phyloP scores from a whole-genome alignment of 2,113 vertebrate genomes.

The Castor canadensis region DNA sequence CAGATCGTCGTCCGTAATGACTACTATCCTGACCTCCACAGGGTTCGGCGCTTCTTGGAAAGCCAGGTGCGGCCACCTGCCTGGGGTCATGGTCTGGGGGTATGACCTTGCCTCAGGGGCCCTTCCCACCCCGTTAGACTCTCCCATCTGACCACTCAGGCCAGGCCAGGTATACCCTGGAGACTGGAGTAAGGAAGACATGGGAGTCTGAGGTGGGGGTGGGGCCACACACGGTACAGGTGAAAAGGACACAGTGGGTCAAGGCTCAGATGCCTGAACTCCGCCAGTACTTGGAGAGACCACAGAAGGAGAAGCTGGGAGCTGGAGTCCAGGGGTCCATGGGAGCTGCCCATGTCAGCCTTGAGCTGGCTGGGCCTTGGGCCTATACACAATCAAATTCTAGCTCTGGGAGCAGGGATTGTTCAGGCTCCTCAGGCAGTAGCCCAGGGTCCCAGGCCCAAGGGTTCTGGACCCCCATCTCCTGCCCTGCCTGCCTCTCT shows the following conservation, averaged over 20 bases:
- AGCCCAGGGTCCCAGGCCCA: not conserved
- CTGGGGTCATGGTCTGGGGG: not conserved
- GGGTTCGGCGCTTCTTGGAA: conserved; percentile 93
- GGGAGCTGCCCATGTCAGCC: too few relatives aligned
- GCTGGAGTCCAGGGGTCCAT: too few relatives aligned
- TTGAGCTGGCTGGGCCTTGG: not conserved
- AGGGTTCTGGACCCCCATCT: not conserved
- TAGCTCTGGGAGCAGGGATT: not conserved
- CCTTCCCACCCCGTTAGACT: not conserved
- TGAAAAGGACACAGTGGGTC: not conserved
- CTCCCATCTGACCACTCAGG: not conserved
- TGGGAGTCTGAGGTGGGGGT: not conserved
- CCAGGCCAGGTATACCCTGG: not conserved
- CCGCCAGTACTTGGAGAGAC: accelerated
- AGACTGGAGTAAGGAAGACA: not conserved
- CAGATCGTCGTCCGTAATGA: conserved; percentile 95
- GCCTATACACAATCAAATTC: not conserved
- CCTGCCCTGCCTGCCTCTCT: not conserved
- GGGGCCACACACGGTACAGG: accelerated
- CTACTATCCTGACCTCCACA: conserved; percentile 94
- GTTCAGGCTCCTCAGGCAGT: too few relatives aligned
- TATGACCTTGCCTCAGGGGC: not conserved
- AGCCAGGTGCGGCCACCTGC: conserved; percentile 88
- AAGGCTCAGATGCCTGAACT: not conserved
- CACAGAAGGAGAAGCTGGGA: not conserved